Percentiles rank a stretch among this genome's conserved stretches.
Conservation (phyloP, 2,888 invertebrate species). For the Gymnosoma rotundatum region DNA sequence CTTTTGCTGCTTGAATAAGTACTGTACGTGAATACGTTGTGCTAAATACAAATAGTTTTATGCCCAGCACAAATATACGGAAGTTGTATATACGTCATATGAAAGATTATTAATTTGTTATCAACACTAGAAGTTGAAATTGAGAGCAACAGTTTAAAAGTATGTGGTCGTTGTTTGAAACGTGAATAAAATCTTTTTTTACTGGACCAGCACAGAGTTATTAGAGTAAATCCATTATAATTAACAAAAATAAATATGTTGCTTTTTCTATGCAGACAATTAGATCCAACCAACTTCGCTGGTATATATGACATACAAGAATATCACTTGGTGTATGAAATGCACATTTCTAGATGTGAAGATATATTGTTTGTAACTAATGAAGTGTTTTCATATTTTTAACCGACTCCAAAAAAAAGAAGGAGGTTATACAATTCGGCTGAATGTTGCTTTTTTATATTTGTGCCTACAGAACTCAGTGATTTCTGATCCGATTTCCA, state of each 20-base stretch:
- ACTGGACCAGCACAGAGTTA: conserved; percentile 57
- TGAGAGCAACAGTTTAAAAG: conserved; percentile 35
- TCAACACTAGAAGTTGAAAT: too few species aligned
- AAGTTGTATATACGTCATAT: conserved; percentile 50
- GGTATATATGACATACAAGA: conserved; percentile 70
- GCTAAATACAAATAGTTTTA: conserved; percentile 56
- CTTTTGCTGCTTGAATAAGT: conserved; percentile 62
- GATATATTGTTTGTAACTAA: conserved; percentile 1
- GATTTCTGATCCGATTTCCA: too few species aligned
- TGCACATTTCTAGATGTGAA: conserved; percentile 46
- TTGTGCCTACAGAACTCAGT: too few species aligned
- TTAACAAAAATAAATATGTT: conserved; percentile 33
- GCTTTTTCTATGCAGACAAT: conserved; percentile 44
- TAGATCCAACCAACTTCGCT: conserved; percentile 60
- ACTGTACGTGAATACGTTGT: conserved; percentile 64
- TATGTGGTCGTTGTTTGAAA: conserved; percentile 27
- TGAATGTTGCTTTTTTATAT: too few species aligned
- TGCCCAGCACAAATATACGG: conserved; percentile 58
- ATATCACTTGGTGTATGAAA: conserved; percentile 69
- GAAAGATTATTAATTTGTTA: too few species aligned
- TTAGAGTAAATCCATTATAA: conserved; percentile 66
- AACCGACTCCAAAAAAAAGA: too few species aligned
- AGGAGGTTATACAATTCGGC: too few species aligned
- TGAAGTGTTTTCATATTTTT: conserved; percentile 70
- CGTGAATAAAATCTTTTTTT: conserved; percentile 68